Evolutionary conservation across 2,888 invertebrate species (phyloP).

Genomic region (Rotaria socialis): DNA sequence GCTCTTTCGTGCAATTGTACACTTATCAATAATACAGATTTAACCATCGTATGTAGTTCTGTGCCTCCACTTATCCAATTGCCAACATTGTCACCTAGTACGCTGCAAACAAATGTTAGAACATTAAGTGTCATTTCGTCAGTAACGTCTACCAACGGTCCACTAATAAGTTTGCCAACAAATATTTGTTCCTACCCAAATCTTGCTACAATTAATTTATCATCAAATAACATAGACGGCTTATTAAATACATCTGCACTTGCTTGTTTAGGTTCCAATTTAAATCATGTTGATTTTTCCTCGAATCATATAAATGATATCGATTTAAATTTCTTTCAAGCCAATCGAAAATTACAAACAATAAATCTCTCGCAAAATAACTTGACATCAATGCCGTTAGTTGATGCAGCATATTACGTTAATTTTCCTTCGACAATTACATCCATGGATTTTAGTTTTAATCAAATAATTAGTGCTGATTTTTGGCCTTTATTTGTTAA

Average conservation of each 20-base stretch:
- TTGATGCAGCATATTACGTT: neutral
- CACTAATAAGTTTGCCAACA: neutral
- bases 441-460: neutral
- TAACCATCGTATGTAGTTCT: neutral
- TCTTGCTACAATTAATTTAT: neutral
- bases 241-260: slow-evolving; percentile 3
- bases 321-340: neutral
- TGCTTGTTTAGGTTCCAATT: neutral
- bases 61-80: neutral
- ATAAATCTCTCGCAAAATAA: neutral
- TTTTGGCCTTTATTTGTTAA: neutral
- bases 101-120: neutral
- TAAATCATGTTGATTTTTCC: neutral
- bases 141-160: neutral
- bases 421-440: neutral
- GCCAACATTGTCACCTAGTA: neutral
- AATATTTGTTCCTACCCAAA: slow-evolving; percentile 2
- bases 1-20: slow-evolving; percentile 10
- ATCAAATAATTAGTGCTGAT: neutral
- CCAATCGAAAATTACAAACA: neutral
- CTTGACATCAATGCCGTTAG: neutral
- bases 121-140: neutral
- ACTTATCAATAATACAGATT: neutral
- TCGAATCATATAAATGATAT: neutral
- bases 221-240: neutral